Base-by-base conservation (phyloP, 2,888 invertebrate species). In the Trisateles emortualis region DNA sequence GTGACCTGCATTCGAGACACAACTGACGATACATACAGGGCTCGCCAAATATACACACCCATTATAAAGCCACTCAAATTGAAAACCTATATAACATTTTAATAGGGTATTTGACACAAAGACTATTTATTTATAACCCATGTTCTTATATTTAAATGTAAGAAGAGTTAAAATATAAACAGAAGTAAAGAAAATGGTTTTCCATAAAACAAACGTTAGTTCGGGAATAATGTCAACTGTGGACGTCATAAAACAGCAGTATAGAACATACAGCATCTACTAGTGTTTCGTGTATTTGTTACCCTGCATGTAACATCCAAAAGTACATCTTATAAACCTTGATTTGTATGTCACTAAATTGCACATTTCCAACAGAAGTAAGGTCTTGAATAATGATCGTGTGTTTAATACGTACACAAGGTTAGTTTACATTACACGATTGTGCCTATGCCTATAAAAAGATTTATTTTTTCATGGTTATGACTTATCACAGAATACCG, bases 1-100 rank as follows among this genome's bases (percentile, higher is more conserved):
- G 76, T 83, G 81, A 72, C 74, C 80, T 77, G 81, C 84, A 86
- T 86, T 79, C 81, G 74, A 87, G 84, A 87, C 43, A 38, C 44
- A 35, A 84, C 76, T 76, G 70, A 63, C 57, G 41, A 47, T 41
- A 30, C 63, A 44, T 59, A 50, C 47, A 29, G 35, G 19, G 33
- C 10, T 13, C n/a, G n/a, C n/a, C n/a, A n/a, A n/a, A n/a, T n/a
- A n/a, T n/a, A n/a, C n/a, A n/a, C n/a, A n/a, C n/a, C n/a, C n/a
- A n/a, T n/a, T n/a, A n/a, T n/a, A n/a, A n/a, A n/a, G n/a, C n/a
- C n/a, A n/a, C n/a, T n/a, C n/a, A n/a, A n/a, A n/a, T n/a, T n/a
- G n/a, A n/a, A n/a, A n/a, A n/a, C n/a, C n/a, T n/a, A n/a, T n/a
- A n/a, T n/a, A n/a, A n/a, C n/a, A n/a, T n/a, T n/a, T n/a, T n/a